phyloP scores from a whole-genome alignment of 2,113 vertebrate genomes.

The Pontoporia blainvillei region DNA sequence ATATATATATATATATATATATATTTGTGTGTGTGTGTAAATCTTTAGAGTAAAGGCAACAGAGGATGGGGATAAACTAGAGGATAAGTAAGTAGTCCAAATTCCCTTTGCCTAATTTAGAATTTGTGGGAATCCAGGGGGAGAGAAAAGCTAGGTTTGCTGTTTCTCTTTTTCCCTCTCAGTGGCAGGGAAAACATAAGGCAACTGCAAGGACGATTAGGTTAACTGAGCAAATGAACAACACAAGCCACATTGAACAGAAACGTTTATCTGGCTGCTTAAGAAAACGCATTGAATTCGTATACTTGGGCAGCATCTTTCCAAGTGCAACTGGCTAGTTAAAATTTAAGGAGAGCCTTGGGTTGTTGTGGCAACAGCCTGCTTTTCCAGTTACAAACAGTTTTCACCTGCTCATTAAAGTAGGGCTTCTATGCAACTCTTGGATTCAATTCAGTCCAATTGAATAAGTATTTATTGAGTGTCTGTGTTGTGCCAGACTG shows the following conservation, averaged over 20 bases:
- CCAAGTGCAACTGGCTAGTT: neutral
- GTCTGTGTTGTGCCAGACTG: neutral
- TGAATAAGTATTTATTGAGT: constrained; percentile 38
- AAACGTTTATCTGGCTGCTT: neutral
- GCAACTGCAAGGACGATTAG: neutral
- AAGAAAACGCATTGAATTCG: neutral
- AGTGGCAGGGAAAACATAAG: neutral
- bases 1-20: no score
- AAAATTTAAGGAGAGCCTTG: neutral
- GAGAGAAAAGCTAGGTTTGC: neutral
- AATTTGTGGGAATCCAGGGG: neutral
- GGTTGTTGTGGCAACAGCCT: neutral
- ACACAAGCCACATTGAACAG: neutral
- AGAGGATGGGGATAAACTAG: neutral
- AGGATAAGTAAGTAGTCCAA: neutral
- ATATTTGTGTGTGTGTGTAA: neutral
- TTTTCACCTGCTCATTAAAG: constrained; percentile 20
- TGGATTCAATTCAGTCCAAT: constrained; percentile 28
- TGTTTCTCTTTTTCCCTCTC: neutral
- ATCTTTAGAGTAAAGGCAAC: neutral
- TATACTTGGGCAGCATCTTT: neutral
- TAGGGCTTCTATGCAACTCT: neutral
- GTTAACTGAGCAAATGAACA: neutral
- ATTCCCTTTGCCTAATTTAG: neutral
- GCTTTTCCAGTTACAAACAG: neutral